Percentiles rank a stretch among this genome's conserved stretches.
phyloP scores from a whole-genome alignment of 2,113 vertebrate genomes.

The Candoia aspera region DNA sequence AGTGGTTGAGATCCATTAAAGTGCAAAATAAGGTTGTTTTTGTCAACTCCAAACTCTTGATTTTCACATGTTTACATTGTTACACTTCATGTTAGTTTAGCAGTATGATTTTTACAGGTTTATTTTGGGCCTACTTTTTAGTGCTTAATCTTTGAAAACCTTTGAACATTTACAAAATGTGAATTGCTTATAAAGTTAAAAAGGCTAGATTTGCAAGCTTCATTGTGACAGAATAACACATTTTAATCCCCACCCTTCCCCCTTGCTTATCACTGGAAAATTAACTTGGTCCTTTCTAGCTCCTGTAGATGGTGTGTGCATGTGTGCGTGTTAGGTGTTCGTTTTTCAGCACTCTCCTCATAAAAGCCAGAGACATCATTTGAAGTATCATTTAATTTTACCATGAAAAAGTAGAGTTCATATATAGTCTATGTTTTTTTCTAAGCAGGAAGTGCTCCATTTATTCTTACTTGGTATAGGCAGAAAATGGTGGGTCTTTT shows the following conservation, averaged over 20 bases:
- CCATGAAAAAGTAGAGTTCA: not conserved
- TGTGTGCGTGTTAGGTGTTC: not conserved
- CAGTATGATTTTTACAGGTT: slow-evolving; percentile 40
- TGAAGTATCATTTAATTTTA: not conserved
- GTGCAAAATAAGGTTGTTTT: not conserved
- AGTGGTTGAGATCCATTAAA: not conserved
- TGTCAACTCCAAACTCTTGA: slow-evolving; percentile 2
- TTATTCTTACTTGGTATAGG: not conserved
- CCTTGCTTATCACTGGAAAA: not conserved
- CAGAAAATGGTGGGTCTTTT: not conserved
- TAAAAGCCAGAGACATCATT: not conserved
- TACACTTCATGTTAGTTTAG: slow-evolving; percentile 58
- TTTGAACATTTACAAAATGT: slow-evolving; percentile 18
- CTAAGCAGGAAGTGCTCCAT: not conserved
- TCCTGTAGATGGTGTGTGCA: not conserved
- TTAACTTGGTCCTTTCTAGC: slow-evolving; percentile 24
- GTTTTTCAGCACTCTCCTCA: not conserved
- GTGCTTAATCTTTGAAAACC: slow-evolving; percentile 8
- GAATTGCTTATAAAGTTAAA: not conserved
- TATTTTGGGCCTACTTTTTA: slow-evolving; percentile 56
- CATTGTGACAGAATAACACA: slow-evolving; percentile 14
- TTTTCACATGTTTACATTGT: slow-evolving; percentile 50
- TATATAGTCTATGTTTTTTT: not conserved
- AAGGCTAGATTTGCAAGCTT: not conserved
- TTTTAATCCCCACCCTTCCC: slow-evolving; percentile 1